Evolutionary conservation across 1,140 invertebrate genomes (phyloP), one percentile per base, ranked within the genome.

Genomic region (Philopotamus ludificatus): DNA sequence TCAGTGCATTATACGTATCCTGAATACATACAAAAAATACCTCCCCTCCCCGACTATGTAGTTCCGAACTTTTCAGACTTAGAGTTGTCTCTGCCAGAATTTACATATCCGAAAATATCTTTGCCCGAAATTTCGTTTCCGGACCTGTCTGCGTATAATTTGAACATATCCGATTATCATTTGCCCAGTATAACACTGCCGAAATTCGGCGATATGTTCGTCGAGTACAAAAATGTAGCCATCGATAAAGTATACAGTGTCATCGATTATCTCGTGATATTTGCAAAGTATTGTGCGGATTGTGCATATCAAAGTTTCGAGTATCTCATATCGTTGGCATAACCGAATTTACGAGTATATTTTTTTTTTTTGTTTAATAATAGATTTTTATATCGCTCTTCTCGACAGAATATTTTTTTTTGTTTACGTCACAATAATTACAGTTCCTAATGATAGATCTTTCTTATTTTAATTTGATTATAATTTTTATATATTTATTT

Each of bases 1-100:
- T 60, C 68, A 70, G 68, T 70, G 28, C 28, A 62, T 16, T 63
- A 63, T 44, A 20, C 44, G 21, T 59, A 70, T 28, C 68, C 68
- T 63, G 77, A 79, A 63, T 79, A 79, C 71, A 76, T 71, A 72
- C 76, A 80, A n/a, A 73, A 71, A 42, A 44, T 79, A 45, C 65
- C 45, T 15, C 58, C 64, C 2, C 76, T 79, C 73, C 76, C 75
- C 57, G 72, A 78, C 74, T 76, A 77, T 69, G 69, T 73, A 55
- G 76, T 22, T 68, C 74, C 0, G 73, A 76, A 53, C 76, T 78
- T 71, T 55, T 59, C 67, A 9, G 18, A 28, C 9, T 23, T 63
- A n/a, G 49, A 47, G 16, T 9, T 65, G 20, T 42, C 58, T 39
- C 41, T 54, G 9, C 34, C 51, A 18, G 58, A 54, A 21, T 34